phyloP scores from a whole-genome alignment of 1,140 invertebrate genomes.

The Paraescarpia echinospica region DNA sequence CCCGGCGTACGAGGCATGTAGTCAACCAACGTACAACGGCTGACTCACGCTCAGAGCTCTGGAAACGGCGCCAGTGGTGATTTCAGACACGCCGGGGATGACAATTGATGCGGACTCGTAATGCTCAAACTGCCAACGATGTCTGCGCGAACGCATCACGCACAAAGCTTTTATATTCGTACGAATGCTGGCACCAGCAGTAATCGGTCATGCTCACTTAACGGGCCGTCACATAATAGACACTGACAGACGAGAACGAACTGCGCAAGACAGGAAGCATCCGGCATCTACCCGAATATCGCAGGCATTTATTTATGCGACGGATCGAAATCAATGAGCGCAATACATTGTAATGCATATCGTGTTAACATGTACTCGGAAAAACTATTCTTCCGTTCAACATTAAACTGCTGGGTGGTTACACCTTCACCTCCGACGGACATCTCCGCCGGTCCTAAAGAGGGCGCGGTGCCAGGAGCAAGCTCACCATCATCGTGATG shows the following conservation, averaged over 20 bases:
- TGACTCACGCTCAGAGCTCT: too few species aligned
- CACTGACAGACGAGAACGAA: not conserved
- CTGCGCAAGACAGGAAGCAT: not conserved
- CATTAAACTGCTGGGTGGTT: too few species aligned
- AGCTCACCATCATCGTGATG: too few species aligned
- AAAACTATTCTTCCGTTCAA: constrained; percentile 14
- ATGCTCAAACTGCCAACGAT: not conserved
- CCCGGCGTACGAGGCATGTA: too few species aligned
- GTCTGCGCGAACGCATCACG: not conserved
- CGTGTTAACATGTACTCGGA: constrained; percentile 16
- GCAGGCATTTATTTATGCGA: constrained; percentile 19
- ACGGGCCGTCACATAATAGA: not conserved
- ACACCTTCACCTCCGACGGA: too few species aligned
- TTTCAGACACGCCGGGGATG: too few species aligned
- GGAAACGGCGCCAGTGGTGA: too few species aligned
- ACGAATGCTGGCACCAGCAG: not conserved
- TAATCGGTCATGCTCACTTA: not conserved
- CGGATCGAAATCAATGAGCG: constrained; percentile 30
- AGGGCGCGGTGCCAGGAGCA: too few species aligned
- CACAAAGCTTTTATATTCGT: constrained; percentile 11
- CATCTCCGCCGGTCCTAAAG: too few species aligned
- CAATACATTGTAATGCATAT: constrained; percentile 30
- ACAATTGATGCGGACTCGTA: not conserved
- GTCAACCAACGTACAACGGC: too few species aligned
- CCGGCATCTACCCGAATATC: not conserved